phyloP scores from a whole-genome alignment of 2,888 invertebrate genomes.

The Meteorus cinctellus region DNA sequence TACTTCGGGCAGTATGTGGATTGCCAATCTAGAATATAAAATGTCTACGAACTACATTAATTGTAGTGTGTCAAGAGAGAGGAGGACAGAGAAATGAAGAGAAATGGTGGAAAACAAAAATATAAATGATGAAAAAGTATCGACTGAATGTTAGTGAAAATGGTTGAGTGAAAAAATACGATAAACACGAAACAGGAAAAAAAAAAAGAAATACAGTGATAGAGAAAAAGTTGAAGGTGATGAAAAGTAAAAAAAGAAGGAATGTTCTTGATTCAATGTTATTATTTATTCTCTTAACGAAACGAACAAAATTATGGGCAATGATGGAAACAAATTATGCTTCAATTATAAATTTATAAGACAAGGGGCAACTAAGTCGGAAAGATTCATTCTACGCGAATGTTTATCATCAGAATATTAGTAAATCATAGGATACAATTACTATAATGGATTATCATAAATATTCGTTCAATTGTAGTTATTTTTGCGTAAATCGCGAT shows the following conservation, averaged over 20 bases:
- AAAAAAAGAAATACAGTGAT: conserved; percentile 60
- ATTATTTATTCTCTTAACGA: conserved; percentile 72
- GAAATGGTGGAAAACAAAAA: conserved; percentile 27
- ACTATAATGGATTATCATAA: neutral
- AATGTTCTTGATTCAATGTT: conserved; percentile 72
- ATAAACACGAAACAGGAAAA: conserved; percentile 18
- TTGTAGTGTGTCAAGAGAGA: conserved; percentile 56
- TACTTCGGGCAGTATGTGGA: conserved; percentile 63
- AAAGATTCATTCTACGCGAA: conserved; percentile 46
- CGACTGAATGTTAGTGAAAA: neutral
- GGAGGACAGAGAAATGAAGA: conserved; percentile 11
- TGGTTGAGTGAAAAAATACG: neutral
- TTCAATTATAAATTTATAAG: conserved; percentile 27
- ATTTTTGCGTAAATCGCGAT: conserved; percentile 50
- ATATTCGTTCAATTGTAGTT: conserved; percentile 31
- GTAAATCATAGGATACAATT: neutral
- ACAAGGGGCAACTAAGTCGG: conserved; percentile 49
- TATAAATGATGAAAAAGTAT: neutral
- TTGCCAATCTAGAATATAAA: conserved; percentile 67
- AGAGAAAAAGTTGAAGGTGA: conserved; percentile 58
- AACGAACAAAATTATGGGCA: conserved; percentile 56
- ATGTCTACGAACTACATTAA: conserved; percentile 45
- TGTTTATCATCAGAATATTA: neutral
- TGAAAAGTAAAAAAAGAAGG: neutral
- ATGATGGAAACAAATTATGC: conserved; percentile 40